These are phyloP conservation scores for Drosophila eohydei DNA, from an alignment of 2,888 invertebrate genomes.

Conservation along the genomic window DNA sequence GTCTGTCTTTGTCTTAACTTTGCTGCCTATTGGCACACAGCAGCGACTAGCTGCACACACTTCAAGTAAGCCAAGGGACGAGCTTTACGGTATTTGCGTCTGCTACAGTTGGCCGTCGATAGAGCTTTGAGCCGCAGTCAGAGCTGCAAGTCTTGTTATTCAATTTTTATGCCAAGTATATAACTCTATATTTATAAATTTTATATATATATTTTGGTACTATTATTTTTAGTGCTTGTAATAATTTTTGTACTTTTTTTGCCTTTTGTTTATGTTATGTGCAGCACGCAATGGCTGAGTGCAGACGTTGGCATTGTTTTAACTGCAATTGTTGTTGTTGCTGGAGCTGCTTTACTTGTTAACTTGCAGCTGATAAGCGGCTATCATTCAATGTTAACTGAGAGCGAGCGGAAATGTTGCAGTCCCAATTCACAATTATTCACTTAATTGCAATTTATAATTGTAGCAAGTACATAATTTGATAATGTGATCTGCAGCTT, in stretches of 20 bases:
- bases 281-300: slow-evolving; percentile 66
- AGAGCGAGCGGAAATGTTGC: slow-evolving; percentile 64
- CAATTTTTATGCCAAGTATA: slow-evolving; percentile 17
- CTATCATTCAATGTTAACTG: slow-evolving; percentile 71
- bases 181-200: slow-evolving; percentile 7
- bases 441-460: slow-evolving; percentile 31
- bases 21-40: slow-evolving; percentile 34
- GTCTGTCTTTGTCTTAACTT: slow-evolving; percentile 13
- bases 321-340: slow-evolving; percentile 18
- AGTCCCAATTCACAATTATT: slow-evolving; percentile 32
- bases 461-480: slow-evolving; percentile 33
- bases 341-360: slow-evolving; percentile 31
- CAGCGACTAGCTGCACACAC: slow-evolving; percentile 12
- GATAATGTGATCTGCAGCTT: slow-evolving; percentile 1
- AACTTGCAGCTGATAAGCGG: slow-evolving; percentile 31
- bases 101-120: slow-evolving; percentile 41
- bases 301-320: slow-evolving; percentile 46
- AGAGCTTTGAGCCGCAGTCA: slow-evolving; percentile 46
- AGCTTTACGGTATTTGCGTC: slow-evolving; percentile 27
- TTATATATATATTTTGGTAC: slow-evolving; percentile 7
- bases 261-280: slow-evolving; percentile 40
- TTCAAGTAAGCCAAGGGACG: neutral
- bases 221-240: slow-evolving; percentile 18
- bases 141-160: slow-evolving; percentile 34
- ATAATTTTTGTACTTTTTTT: slow-evolving; percentile 5